Evolutionary conservation across 2,113 vertebrate species (phyloP), one percentile per base, ranked within the genome.

Genomic region (Nannospalax galili): DNA sequence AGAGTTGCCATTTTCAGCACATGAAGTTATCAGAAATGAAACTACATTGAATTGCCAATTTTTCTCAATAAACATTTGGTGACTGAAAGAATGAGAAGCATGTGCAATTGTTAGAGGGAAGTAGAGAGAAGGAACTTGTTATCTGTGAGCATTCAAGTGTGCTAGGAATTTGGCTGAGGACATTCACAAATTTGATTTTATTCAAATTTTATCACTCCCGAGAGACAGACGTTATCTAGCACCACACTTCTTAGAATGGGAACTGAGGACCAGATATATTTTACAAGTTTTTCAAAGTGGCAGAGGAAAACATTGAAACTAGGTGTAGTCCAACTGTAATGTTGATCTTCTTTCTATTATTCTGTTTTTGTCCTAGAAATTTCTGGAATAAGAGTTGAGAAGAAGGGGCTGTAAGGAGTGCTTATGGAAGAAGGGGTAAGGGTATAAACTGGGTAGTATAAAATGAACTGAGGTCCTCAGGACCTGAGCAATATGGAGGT

Each of bases 131-230:
- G 69, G 5, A 86, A 73, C 26, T 32, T 73, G 14, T 40, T 28
- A 56, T 86, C 22, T 65, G 65, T 78, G 35, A 48, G 32, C 9
- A 80, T 22, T 3, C 30, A 37, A 72, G 15, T 56, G 16, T 84
- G 26, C 26, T 73, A 88, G 72, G 37, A 88, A 91, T 14, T 81
- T 28, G 75, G n/a, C 5, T 73, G 74, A 19, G 37, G 48, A 69
- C 17, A 78, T 82, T 32, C 11, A 75, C 40, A 62, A 60, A 84
- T 79, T 90, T n/a, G 37, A 56, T 70, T 84, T 94, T 42, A 90
- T 75, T 93, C 81, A 77, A 10, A 88, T 20, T 58, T 97, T 56
- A 91, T 58, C 82, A 28, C 79, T 79, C 22, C 14, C 45, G 52
- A 52, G 12, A 82, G 32, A 77, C 24, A 92, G 65, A 81, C 89